Evolutionary conservation across 2,888 invertebrate species (phyloP), one percentile per base, ranked within the genome.

Genomic region (Marronus borbonicus): DNA sequence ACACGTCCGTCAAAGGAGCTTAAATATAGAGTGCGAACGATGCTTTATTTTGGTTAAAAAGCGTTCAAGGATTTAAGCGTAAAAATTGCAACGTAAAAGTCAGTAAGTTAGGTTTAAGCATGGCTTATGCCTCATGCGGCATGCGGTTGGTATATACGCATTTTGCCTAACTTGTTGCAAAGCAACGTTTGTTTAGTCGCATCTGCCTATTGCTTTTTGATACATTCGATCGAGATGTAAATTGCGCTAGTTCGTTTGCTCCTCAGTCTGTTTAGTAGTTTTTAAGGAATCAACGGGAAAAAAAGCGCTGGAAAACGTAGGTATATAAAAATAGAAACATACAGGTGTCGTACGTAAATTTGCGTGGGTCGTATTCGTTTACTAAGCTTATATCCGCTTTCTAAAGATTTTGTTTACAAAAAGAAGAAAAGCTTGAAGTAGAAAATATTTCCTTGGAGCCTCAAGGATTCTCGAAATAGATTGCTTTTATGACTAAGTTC

Each of bases 1-100:
- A 76, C 78, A 77, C 78, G 80, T 80, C 81, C 79, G 80, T 81
- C 81, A 81, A 62, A 77, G 62, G 17, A n/a, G 74, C 65, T 74
- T 81, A 81, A 80, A 80, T 80, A 80, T 72, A 68, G 68, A 66
- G 79, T 75, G 79, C 70, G 79, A 81, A 79, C 55, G 81, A 81
- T 55, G 79, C 64, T 80, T 81, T 81, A 80, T 81, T 81, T 80
- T 79, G 50, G 72, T 77, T 79, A 75, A 39, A 20, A 39, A 76
- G 58, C 60, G 49, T 69, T 65, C 76, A 49, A 75, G 49, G 17
- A 66, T 65, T 72, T 17, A 10, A 31, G 31, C 31, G 52, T 28
- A 62, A 58, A 55, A 77, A 60, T 70, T 68, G 77, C 50, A 76
- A 36, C 3, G 20, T 31, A 55, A 36, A 70, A 55, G 14, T 39